Evolutionary conservation across 2,113 vertebrate species (phyloP).

Genomic region (Ariopsis seemanni): DNA sequence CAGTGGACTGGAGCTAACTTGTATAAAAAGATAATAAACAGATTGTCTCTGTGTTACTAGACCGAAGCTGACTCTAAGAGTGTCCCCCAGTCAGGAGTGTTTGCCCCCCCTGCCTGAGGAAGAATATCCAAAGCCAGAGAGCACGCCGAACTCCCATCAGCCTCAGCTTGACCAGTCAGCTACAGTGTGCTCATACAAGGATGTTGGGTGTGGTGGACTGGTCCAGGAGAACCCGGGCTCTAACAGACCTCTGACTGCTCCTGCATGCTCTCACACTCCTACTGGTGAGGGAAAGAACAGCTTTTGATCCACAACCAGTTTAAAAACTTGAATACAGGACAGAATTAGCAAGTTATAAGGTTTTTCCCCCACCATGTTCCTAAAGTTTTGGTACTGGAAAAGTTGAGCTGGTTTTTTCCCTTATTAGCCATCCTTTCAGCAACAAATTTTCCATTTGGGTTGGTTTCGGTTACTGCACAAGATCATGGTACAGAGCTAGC

Average conservation of each 20-base stretch:
- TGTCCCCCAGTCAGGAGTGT: conserved; percentile 74
- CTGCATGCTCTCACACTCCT: neutral
- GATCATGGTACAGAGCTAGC: neutral
- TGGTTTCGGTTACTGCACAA: neutral
- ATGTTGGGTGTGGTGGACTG: neutral
- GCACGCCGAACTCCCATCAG: neutral
- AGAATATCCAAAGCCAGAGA: conserved; percentile 59
- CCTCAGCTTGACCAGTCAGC: neutral
- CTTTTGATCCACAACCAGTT: neutral
- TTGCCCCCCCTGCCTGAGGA: conserved; percentile 72
- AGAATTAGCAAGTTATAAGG: neutral
- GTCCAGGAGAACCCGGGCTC: neutral
- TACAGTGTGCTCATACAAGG: neutral
- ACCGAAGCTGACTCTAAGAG: conserved; percentile 57
- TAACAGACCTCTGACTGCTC: neutral
- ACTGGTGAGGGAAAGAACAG: conserved; percentile 31
- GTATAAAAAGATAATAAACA: neutral
- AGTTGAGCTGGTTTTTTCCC: too few relatives aligned
- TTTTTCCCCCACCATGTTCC: neutral
- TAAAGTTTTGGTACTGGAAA: neutral
- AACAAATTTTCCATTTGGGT: neutral
- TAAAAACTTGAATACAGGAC: neutral
- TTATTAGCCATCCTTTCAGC: neutral
- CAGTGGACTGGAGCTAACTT: too few relatives aligned
- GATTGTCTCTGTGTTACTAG: conserved; percentile 14